phyloP scores from a whole-genome alignment of 2,113 vertebrate genomes.

The Oceanodroma tethys region DNA sequence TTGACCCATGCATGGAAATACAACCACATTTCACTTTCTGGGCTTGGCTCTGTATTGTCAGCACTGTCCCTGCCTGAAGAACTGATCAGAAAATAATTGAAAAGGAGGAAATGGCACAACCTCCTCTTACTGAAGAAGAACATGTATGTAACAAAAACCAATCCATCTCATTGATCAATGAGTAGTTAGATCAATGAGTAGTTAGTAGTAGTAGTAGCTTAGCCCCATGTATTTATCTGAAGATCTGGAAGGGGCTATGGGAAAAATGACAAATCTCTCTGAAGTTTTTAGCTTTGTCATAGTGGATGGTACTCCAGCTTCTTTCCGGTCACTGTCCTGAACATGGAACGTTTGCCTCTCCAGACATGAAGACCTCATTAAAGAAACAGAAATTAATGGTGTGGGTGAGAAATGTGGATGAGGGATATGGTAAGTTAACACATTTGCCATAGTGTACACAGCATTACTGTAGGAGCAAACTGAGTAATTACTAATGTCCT shows the following conservation, averaged over 20 bases:
- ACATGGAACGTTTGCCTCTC: not conserved
- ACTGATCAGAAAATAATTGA: not conserved
- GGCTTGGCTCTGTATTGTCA: not conserved
- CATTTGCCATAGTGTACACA: not conserved
- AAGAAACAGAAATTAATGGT: not conserved
- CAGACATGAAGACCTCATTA: not conserved
- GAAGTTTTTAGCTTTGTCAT: not conserved
- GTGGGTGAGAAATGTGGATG: not conserved
- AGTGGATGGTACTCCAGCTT: not conserved
- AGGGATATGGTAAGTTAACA: not conserved
- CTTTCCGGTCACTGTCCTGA: not conserved
- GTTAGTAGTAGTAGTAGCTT: too few relatives aligned
- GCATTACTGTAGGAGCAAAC: not conserved
- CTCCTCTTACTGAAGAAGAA: not conserved
- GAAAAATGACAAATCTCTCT: not conserved
- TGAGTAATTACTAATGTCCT: not conserved
- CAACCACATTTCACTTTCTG: not conserved
- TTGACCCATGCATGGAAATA: not conserved
- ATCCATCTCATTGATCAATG: not conserved
- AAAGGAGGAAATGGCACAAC: not conserved
- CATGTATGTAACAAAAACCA: not conserved
- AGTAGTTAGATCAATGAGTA: too few relatives aligned
- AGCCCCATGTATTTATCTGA: not conserved
- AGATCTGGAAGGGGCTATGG: not conserved
- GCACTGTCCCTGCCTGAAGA: not conserved